Base-by-base conservation (phyloP, 2,113 vertebrate genomes). In the Melanocharis versteri region DNA sequence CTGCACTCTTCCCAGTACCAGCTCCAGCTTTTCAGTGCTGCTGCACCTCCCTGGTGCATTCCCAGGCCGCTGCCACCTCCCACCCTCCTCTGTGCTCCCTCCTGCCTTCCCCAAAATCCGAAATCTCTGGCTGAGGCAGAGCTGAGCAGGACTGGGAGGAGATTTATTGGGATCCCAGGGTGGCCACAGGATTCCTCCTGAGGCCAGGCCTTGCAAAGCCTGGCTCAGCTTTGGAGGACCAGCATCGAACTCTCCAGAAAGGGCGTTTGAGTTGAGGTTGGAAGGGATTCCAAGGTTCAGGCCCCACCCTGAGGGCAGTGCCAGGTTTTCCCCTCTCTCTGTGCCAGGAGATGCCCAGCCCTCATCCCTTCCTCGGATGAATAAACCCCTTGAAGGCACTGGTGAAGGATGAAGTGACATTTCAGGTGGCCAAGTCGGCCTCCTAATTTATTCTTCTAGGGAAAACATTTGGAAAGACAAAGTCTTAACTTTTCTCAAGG, bases 1-100 rank as follows among this genome's bases (percentile, higher is more conserved):
- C 76, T 23, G 82, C 89, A 33, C 94, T 96, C 89, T 91, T 93
- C 90, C 86, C 15, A 0, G 87, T 58, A 66, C 90, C 95, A 79
- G 89, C 92, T 35, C 57, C 91, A 77, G 96, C 92, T 91, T 94
- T 93, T 57, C 93, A 94, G 62, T 94, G 94, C 62, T 33, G 54
- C 89, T 91, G 78, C 77, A 26, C 21, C 54, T 91, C 96, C 93
- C 94, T 28, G 10, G 11, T 73, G 96, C 87, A 27, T 82, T 60
- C 53, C 70, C 58, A 57, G 6, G 54, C 93, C 27, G 22, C 95
- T 87, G 9, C 81, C 96, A 75, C 88, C 89, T 85, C 89, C 77
- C 31, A 13, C 68, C 82, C 82, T 68, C 22, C 76, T 31, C 50
- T 2, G 0, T 21, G n/a, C 2, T 39, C 2, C 8, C 83, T 61